These are phyloP conservation scores for Acridotheres tristis DNA, from an alignment of 2,797 vertebrate species.

Conservation along the genomic window DNA sequence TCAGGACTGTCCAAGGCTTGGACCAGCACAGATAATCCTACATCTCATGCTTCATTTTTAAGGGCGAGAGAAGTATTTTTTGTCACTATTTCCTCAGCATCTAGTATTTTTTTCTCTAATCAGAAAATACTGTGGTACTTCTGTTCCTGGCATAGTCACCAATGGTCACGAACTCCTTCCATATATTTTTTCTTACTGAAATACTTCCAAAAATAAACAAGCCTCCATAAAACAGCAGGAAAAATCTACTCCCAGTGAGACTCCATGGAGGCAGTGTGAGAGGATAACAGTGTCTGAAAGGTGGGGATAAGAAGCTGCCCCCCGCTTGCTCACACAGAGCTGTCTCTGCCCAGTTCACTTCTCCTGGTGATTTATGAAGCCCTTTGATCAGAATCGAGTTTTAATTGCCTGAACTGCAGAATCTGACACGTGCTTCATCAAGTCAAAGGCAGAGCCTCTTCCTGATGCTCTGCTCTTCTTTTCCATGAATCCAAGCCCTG, in stretches of 20 bases:
- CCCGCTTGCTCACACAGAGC: constrained; percentile 18
- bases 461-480: neutral
- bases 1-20: neutral
- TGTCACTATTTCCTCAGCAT: neutral
- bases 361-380: constrained; percentile 66
- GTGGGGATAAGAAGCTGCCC: constrained; percentile 17
- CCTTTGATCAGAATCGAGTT: constrained; percentile 69
- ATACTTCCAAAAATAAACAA: constrained; percentile 29
- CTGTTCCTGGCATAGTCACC: neutral
- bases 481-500: neutral
- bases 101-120: neutral
- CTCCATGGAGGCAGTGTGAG: neutral
- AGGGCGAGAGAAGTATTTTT: neutral
- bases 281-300: neutral
- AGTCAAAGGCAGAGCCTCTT: constrained; percentile 1
- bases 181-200: neutral
- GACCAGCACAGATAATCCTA: neutral
- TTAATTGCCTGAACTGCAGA: constrained; percentile 64
- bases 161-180: neutral
- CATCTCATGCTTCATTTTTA: neutral
- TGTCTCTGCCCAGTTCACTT: constrained; percentile 58
- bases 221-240: constrained; percentile 7
- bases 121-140: neutral
- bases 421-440: constrained; percentile 58
- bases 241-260: neutral